Percentiles rank a stretch among this genome's conserved stretches.
phyloP scores from a whole-genome alignment of 2,797 vertebrate species.

The Bradypus variegatus region DNA sequence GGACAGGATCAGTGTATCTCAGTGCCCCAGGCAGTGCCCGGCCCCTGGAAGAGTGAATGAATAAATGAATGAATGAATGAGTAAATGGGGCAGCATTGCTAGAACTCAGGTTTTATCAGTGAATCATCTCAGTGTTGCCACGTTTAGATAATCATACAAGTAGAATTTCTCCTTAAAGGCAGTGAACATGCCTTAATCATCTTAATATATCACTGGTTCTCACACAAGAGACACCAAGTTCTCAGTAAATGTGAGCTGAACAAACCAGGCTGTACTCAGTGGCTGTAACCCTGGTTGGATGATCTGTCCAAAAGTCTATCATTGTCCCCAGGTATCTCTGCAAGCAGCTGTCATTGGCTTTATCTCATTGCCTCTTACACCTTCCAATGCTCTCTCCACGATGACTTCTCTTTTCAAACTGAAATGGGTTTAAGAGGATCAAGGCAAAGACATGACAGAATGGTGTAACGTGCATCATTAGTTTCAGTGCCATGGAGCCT shows the following conservation, averaged over 20 bases:
- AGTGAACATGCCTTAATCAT: rapidly evolving
- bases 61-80: too few species aligned
- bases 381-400: not conserved
- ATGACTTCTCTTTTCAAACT: not conserved
- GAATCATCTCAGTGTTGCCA: too few species aligned
- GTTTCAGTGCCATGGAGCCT: not conserved
- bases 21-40: not conserved
- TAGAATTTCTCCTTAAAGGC: not conserved
- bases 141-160: not conserved
- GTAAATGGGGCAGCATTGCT: too few species aligned
- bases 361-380: not conserved
- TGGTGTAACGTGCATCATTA: not conserved
- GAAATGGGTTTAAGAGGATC: not conserved
- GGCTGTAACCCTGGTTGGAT: not conserved
- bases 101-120: not conserved
- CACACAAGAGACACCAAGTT: too few species aligned
- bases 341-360: not conserved
- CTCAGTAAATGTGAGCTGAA: not conserved
- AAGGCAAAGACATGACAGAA: not conserved
- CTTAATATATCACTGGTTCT: too few species aligned
- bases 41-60: not conserved
- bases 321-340: not conserved
- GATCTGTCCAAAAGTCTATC: not conserved
- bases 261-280: rapidly evolving
- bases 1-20: not conserved